Evolutionary conservation across 1,140 invertebrate species (phyloP), one percentile per base, ranked within the genome.

Genomic region (Dinothrombium tinctorium): DNA sequence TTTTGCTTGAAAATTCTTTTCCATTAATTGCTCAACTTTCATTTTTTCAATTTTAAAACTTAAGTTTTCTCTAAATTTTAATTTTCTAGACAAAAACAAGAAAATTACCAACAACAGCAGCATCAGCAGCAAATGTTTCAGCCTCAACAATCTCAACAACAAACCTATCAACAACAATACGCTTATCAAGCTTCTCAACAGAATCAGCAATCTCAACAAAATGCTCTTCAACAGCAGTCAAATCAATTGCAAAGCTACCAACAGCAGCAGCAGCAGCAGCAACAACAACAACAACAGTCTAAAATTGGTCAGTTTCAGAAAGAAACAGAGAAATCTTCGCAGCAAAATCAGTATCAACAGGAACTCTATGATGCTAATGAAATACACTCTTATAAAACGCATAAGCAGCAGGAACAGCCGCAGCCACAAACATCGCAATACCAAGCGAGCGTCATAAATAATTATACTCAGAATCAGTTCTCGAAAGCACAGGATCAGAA

Each of bases 21-120:
- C n/a, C n/a, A n/a, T n/a, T n/a, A n/a, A n/a, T n/a, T n/a, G n/a
- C n/a, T n/a, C n/a, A n/a, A n/a, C n/a, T n/a, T n/a, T n/a, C n/a
- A n/a, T n/a, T n/a, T n/a, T n/a, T n/a, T n/a, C n/a, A n/a, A n/a
- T n/a, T n/a, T n/a, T n/a, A n/a, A n/a, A n/a, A n/a, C n/a, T n/a
- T n/a, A n/a, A n/a, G n/a, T n/a, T n/a, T n/a, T n/a, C 14, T 21
- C 14, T 15, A 15, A 15, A 36, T 9, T 8, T 9, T 14, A 22
- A 38, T 14, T 31, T 38, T 21, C n/a, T 14, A 6, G 7, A 5
- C 28, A 35, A 5, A 21, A 43, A 38, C 21, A 8, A 26, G 8
- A 43, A 20, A 17, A 32, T 20, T 14, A 21, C 15, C 42, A 43
- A 39, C 33, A 37, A 19, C 26, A 37, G 19, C 42, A 43, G 33